These are phyloP conservation scores for Baryphthengus martii DNA, from an alignment of 2,113 vertebrate genomes.

Conservation along the genomic window DNA sequence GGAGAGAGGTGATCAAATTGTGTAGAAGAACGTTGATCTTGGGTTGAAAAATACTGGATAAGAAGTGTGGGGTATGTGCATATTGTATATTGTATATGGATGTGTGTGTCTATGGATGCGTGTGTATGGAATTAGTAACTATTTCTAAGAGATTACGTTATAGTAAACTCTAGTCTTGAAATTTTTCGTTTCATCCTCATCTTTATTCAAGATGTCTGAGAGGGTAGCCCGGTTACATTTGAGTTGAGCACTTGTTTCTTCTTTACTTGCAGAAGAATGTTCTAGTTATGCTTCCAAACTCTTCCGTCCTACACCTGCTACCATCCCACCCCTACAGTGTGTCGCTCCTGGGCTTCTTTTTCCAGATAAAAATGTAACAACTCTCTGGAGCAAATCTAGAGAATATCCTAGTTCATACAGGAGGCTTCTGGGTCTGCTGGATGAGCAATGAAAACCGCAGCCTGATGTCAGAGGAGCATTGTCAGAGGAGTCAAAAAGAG, in stretches of 20 bases:
- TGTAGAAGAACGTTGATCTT: background rate
- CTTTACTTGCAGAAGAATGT: background rate
- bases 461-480: background rate
- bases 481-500: background rate
- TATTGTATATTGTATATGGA: too few species aligned
- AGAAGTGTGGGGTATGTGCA: background rate
- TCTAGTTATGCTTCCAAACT: background rate
- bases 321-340: fast-evolving
- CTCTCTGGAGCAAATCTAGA: background rate
- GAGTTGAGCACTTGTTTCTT: background rate
- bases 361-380: background rate
- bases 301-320: background rate
- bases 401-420: background rate
- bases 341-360: background rate
- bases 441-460: background rate
- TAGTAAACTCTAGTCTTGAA: background rate
- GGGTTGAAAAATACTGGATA: background rate
- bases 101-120: background rate
- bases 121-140: background rate
- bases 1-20: background rate
- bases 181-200: background rate
- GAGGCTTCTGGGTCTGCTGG: background rate
- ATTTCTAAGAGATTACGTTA: background rate
- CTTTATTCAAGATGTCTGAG: background rate
- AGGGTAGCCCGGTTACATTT: background rate